Evolutionary conservation across 2,797 vertebrate genomes (phyloP), one percentile per base, ranked within the genome.

Genomic region (Lycodopsis pacificus): DNA sequence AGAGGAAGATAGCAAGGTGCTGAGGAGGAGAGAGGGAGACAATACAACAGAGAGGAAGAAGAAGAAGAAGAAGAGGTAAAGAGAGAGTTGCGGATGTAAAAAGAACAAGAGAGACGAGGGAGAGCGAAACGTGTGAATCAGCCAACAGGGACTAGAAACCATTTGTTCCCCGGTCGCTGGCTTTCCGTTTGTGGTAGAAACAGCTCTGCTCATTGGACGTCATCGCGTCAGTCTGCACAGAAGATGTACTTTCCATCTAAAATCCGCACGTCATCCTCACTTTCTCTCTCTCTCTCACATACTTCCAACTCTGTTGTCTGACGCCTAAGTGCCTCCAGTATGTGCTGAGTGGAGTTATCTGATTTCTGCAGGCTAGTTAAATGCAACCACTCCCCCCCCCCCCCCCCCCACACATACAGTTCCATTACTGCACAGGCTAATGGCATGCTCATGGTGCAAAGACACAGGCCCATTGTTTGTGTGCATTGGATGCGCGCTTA

Each of bases 341-440:
- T 90, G 76, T 92, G 89, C 91, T 91, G 91, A 92, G 90, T 80
- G 80, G 79, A 86, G 83, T 90, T 88, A 90, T 92, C 88, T 88
- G 90, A 91, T 93, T 92, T 88, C 84, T 89, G 73, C 77, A 86
- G 81, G 74, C 86, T 61, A 82, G 89, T 89, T 91, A 89, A 90
- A 91, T 82, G 80, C 77, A 87, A 70, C 71, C 81, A 71, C 88
- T 85, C 83, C 77, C 71, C 57, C 57, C 62, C 66, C 53, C 59
- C 53, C 20, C 4, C 3, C 46, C 7, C 46, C 19, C 7, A 19
- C 17, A 51, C 65, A 59, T 77, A 75, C 65, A 65, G 65, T 81
- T 75, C 83, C 79, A 80, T 92, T 87, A 88, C 73, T 69, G 72
- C 74, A 59, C 65, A 57, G 69, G 19, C 63, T 87, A 86, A 85